A percentile compares a stretch with the other conserved stretches of the same genome.
These are phyloP conservation scores for Drosophila chauvacae DNA, from an alignment of 1,140 invertebrate species.

Conservation along the genomic window DNA sequence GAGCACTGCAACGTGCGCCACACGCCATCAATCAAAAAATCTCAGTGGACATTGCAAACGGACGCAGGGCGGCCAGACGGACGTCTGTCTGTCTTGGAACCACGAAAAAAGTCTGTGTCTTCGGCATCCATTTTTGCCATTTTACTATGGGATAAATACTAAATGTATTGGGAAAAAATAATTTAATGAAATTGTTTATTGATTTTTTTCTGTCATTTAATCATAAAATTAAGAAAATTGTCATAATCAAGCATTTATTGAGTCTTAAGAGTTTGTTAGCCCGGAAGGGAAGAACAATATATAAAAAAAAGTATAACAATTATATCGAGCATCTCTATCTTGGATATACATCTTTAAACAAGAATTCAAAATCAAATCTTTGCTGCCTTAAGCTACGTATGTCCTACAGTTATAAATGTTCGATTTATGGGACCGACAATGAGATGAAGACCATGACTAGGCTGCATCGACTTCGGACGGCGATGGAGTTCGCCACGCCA, in stretches of 20 bases:
- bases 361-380: neutral
- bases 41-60: constrained; percentile 55
- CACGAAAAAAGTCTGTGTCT: constrained; percentile 6
- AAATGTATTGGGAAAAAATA: neutral
- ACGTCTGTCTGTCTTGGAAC: constrained; percentile 27
- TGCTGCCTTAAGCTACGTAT: neutral
- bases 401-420: constrained; percentile 42
- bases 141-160: neutral
- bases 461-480: constrained; percentile 11
- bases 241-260: too few species aligned
- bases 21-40: constrained; percentile 77
- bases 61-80: constrained; percentile 27
- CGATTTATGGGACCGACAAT: constrained; percentile 49
- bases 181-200: too few species aligned
- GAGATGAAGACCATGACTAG: constrained; percentile 49
- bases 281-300: too few species aligned
- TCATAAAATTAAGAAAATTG: neutral
- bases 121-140: neutral
- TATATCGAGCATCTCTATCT: neutral
- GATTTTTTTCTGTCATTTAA: neutral
- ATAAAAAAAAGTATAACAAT: neutral
- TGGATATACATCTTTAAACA: neutral
- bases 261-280: neutral
- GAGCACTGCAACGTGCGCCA: constrained; percentile 67
- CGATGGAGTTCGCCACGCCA: constrained; percentile 24